Evolutionary conservation across 2,113 vertebrate genomes (phyloP).

Genomic region (Laticauda laticaudata): DNA sequence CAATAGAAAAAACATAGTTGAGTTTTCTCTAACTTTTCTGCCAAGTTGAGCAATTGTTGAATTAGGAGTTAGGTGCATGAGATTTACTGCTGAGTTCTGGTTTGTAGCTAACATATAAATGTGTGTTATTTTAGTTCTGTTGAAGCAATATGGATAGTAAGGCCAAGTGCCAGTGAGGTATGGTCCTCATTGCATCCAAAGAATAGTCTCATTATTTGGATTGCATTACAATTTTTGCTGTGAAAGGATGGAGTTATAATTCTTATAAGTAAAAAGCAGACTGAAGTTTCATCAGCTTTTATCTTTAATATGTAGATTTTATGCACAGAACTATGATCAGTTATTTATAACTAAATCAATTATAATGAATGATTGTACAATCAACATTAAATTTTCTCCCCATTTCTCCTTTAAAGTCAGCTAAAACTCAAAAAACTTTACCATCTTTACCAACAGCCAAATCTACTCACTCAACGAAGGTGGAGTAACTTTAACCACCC

Average conservation of each 20-base stretch:
- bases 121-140: not conserved
- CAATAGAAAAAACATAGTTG: not conserved
- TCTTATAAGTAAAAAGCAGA: not conserved
- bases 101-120: not conserved
- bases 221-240: not conserved
- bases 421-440: conserved; percentile 36
- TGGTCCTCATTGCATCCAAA: not conserved
- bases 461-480: conserved; percentile 28
- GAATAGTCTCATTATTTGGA: not conserved
- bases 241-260: not conserved
- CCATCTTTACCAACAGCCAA: conserved; percentile 27
- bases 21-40: not conserved
- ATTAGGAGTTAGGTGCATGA: not conserved
- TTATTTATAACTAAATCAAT: conserved; percentile 20
- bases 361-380: conserved; percentile 3
- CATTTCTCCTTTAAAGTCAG: conserved; percentile 29
- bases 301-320: not conserved
- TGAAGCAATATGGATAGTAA: conserved; percentile 6
- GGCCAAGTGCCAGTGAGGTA: not conserved
- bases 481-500: conserved; percentile 57
- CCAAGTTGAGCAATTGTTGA: not conserved
- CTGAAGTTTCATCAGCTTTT: not conserved
- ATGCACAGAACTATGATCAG: not conserved
- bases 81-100: not conserved
- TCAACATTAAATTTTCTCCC: accelerated